These are phyloP conservation scores for Stenurella melanura DNA, from an alignment of 2,888 invertebrate genomes.

Conservation along the genomic window DNA sequence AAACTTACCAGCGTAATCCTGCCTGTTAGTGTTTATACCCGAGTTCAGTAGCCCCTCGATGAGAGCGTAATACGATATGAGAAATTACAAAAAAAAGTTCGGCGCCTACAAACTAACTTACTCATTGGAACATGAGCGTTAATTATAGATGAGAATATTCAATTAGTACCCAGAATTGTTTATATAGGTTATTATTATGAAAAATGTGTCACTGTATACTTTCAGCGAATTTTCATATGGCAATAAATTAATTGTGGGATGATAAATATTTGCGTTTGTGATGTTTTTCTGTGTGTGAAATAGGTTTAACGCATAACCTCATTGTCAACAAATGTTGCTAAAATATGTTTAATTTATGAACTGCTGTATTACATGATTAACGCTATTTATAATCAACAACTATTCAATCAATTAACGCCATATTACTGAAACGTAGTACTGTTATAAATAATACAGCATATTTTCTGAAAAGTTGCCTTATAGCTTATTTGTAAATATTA, in stretches of 20 bases:
- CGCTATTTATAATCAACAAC: too few species aligned
- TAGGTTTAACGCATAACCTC: background rate
- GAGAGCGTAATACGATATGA: conserved; percentile 10
- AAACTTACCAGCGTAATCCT: background rate
- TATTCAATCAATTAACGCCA: too few species aligned
- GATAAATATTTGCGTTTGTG: background rate
- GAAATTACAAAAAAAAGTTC: conserved; percentile 13
- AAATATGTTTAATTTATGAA: background rate
- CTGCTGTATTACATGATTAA: background rate
- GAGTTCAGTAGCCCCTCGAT: conserved; percentile 7
- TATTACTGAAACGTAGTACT: too few species aligned
- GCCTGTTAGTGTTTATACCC: conserved; percentile 2
- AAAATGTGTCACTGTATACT: background rate
- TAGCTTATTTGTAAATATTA: too few species aligned
- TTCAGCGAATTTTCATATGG: background rate
- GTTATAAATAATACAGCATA: too few species aligned
- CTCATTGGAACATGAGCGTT: conserved; percentile 6
- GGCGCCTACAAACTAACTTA: conserved; percentile 20
- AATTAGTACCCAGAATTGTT: background rate
- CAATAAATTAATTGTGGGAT: background rate
- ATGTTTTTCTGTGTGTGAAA: background rate
- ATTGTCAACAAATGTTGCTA: background rate
- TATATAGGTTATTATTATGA: background rate
- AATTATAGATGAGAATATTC: background rate
- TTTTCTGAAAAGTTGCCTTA: too few species aligned